phyloP scores from a whole-genome alignment of 2,797 vertebrate species.

The Anguilla megastoma region DNA sequence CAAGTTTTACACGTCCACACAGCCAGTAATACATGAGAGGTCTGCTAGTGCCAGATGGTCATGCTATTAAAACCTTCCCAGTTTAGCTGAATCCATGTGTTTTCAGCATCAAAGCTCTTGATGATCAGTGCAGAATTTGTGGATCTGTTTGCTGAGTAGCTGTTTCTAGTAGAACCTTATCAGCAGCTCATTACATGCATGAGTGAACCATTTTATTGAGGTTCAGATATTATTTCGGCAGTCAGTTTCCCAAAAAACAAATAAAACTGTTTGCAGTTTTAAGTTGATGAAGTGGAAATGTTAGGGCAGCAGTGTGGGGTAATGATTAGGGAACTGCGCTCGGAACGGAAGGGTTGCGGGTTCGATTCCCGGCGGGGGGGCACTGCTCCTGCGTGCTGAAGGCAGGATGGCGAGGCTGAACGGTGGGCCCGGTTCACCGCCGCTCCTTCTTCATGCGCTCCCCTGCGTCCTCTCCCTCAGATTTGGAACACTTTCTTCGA shows the following conservation, averaged over 20 bases:
- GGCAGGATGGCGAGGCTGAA: background rate
- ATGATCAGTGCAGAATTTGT: background rate
- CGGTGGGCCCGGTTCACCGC: too few relatives aligned
- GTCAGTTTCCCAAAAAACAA: too few relatives aligned
- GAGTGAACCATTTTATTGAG: background rate
- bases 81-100: background rate
- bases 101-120: background rate
- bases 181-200: background rate
- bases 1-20: background rate
- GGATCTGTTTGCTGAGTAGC: background rate
- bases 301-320: too few relatives aligned
- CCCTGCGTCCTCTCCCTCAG: conserved; percentile 60
- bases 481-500: conserved; percentile 92
- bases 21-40: background rate
- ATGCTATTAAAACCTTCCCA: background rate
- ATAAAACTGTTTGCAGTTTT: too few relatives aligned
- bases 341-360: too few relatives aligned
- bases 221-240: background rate
- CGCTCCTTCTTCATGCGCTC: background rate
- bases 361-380: too few relatives aligned
- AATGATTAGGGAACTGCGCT: too few relatives aligned
- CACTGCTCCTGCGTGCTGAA: background rate
- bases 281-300: too few relatives aligned
- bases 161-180: background rate
- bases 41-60: background rate